Conservation (phyloP, 2,797 vertebrate species). For the Kryptolebias ocellatus region DNA sequence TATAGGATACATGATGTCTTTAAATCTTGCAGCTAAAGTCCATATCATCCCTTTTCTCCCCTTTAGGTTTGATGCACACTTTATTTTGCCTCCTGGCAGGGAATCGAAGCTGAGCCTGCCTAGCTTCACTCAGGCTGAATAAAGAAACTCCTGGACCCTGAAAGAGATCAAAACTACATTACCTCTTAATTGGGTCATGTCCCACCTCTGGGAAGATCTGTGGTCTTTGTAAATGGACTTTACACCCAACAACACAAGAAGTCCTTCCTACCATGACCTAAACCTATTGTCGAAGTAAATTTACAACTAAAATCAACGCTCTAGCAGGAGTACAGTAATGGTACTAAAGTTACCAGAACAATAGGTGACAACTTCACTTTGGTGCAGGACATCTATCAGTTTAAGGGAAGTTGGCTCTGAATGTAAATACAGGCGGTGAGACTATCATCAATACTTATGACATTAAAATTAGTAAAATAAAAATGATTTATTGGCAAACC, state of each 20-base stretch:
- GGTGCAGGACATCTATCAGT: too few relatives aligned
- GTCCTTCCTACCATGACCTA: neutral
- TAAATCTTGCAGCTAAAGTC: constrained; percentile 33
- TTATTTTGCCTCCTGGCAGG: too few relatives aligned
- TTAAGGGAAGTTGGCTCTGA: too few relatives aligned
- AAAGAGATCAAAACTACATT: constrained; percentile 14
- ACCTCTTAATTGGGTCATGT: neutral
- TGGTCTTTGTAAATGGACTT: too few relatives aligned
- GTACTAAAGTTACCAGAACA: too few relatives aligned
- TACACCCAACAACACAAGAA: neutral
- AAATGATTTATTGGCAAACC: too few relatives aligned
- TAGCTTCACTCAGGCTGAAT: too few relatives aligned
- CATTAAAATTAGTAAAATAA: neutral
- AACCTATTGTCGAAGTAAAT: neutral
- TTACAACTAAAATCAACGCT: neutral
- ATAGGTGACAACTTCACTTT: too few relatives aligned
- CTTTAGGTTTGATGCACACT: too few relatives aligned
- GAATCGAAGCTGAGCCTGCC: too few relatives aligned
- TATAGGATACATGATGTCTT: constrained; percentile 3
- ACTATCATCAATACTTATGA: neutral
- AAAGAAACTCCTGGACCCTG: neutral
- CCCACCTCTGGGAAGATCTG: neutral
- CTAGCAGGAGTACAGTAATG: too few relatives aligned
- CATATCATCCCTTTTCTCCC: too few relatives aligned
- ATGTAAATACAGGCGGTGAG: neutral